Conservation (phyloP, 2,113 vertebrate species). For the Charadrius vociferus region DNA sequence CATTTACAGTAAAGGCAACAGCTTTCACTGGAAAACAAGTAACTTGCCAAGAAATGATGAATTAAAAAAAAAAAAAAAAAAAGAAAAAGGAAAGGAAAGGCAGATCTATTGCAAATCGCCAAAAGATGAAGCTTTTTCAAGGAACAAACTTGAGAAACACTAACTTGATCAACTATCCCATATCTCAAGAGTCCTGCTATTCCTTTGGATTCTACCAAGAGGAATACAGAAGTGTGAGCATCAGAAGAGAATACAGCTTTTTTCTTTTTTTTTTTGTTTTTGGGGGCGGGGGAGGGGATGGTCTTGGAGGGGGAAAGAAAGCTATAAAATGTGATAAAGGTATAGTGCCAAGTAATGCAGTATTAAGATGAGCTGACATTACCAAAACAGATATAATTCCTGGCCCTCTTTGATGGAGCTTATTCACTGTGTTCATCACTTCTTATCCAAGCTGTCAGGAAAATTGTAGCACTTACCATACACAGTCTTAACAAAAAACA, state of each 20-base stretch:
- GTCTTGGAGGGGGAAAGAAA: background rate
- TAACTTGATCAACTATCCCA: background rate
- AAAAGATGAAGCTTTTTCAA: constrained; percentile 20
- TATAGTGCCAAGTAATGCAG: constrained; percentile 34
- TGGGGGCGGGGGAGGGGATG: rapidly evolving
- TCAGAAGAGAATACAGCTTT: background rate
- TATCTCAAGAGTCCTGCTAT: background rate
- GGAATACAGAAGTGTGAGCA: background rate
- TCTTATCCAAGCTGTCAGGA: constrained; percentile 65
- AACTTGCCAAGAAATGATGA: constrained; percentile 52
- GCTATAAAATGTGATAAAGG: constrained; percentile 18
- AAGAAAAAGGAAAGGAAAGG: background rate
- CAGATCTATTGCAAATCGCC: background rate
- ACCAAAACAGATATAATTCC: constrained; percentile 47
- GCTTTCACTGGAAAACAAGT: constrained; percentile 58
- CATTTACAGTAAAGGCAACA: constrained; percentile 67
- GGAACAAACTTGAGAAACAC: background rate
- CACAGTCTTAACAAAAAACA: constrained; percentile 57
- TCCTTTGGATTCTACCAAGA: background rate
- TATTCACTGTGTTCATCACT: constrained; percentile 64
- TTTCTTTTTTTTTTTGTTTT: background rate
- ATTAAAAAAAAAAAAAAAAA: background rate
- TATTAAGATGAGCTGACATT: constrained; percentile 33
- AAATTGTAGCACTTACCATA: constrained; percentile 62
- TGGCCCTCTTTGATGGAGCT: constrained; percentile 53